Base-by-base conservation (phyloP, 2,797 vertebrate species). In the Sebastiscus albofasciatus region DNA sequence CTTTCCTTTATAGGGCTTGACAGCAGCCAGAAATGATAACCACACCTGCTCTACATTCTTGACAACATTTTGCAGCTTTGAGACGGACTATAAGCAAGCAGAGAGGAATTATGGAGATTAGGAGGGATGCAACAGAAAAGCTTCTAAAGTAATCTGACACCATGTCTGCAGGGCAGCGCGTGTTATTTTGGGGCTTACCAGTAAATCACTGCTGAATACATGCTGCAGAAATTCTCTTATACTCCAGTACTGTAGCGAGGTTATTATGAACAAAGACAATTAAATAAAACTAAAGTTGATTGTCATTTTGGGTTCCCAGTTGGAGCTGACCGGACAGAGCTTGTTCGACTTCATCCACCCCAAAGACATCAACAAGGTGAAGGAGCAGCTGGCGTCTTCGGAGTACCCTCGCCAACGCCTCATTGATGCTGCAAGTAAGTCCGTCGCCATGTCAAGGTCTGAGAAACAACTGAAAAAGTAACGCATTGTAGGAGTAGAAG, bases 351-450 rank as follows among this genome's bases (percentile, higher is more conserved):
- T 98, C 94, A 95, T 99, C 89, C 98, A 99, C 84, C 98, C 96
- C 87, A 99, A 99, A 96, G 98, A 99, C 91, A 99, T 99, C 80
- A 96, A 95, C 95, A 99, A 99, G 96, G 97, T 99, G 77, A 99
- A 99, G 92, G 98, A 99, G 76, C 98, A 99, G 93, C 96, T 99
- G 73, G 97, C 98, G 3, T 97, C 97, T 1, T 97, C 97, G 0
- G 98, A 99, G 88, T 95, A 95, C 0, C 97, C 97, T 36, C 94
- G 96, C 69, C 97, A 99, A 77, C 95, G 96, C 75, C 96, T 98
- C 86, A 96, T 97, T 39, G 98, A 99, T 77, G 97, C 97, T 73
- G 97, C 98, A 91, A 97, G 98, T 99, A 92, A 96, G 96, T 93
- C 67, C 70, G 12, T 72, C 7, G 4, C 31, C 22, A 10, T 4